Evolutionary conservation across 2,888 invertebrate species (phyloP).

Genomic region (Epinotia bilunana): DNA sequence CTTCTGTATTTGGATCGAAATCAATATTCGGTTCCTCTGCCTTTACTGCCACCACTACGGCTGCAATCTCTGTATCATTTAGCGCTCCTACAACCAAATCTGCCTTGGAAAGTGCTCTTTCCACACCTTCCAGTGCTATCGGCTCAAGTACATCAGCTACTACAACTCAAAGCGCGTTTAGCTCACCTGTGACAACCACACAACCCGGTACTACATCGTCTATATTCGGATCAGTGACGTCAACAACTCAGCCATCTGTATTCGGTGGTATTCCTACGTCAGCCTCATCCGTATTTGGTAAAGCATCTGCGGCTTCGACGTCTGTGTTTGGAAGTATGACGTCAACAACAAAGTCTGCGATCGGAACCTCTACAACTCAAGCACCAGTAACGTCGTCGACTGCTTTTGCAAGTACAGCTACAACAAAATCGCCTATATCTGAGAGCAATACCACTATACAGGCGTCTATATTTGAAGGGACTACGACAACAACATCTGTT

Average conservation of each 20-base stretch:
- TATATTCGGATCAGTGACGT: constrained; percentile 35
- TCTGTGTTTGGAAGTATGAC: constrained; percentile 48
- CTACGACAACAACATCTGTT: constrained; percentile 54
- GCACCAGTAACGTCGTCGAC: constrained; percentile 3
- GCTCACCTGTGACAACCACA: constrained; percentile 39
- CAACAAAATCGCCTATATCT: constrained; percentile 59
- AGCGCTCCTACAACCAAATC: constrained; percentile 47
- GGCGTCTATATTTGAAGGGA: constrained; percentile 51
- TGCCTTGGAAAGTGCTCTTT: constrained; percentile 49
- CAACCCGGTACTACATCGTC: constrained; percentile 31
- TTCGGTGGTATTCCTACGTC: constrained; percentile 42
- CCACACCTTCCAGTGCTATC: constrained; percentile 47
- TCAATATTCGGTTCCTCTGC: constrained; percentile 44
- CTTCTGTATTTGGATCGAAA: constrained; percentile 53
- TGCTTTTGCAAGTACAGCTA: constrained; percentile 29
- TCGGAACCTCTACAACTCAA: constrained; percentile 53
- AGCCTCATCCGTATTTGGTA: constrained; percentile 39
- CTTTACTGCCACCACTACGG: constrained; percentile 44
- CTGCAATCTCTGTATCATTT: constrained; percentile 34
- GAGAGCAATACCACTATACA: constrained; percentile 51
- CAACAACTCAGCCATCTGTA: constrained; percentile 33
- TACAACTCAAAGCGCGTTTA: constrained; percentile 46
- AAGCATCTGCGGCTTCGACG: constrained; percentile 46
- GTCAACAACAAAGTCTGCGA: constrained; percentile 54
- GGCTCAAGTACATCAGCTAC: constrained; percentile 43